Evolutionary conservation across 2,888 invertebrate genomes (phyloP).

Genomic region (Cacoxenus indagator): DNA sequence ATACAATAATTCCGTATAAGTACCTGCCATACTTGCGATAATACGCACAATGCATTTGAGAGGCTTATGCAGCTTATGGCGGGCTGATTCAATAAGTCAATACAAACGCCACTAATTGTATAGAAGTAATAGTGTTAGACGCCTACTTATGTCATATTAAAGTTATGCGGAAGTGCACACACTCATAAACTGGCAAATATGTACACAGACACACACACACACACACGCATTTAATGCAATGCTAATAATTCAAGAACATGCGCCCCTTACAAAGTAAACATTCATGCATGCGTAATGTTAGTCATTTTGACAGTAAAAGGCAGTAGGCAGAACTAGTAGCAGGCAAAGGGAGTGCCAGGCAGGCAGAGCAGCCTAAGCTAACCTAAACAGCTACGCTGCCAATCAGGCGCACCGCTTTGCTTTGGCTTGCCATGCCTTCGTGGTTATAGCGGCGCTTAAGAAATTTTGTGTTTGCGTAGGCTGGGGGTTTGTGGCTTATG

Average conservation of each 20-base stretch:
- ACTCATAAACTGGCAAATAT: not conserved
- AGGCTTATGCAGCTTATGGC: too few species aligned
- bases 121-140: too few species aligned
- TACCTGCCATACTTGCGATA: too few species aligned
- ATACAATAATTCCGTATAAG: too few species aligned
- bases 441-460: not conserved
- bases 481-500: constrained; percentile 2
- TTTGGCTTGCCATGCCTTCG: not conserved
- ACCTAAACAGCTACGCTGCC: too few species aligned
- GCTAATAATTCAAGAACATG: constrained; percentile 45
- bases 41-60: too few species aligned
- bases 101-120: too few species aligned
- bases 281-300: not conserved
- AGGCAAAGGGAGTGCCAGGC: not conserved
- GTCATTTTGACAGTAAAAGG: not conserved
- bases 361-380: not conserved
- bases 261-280: constrained; percentile 24
- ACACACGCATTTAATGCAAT: constrained; percentile 7
- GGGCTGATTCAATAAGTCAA: too few species aligned
- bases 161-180: not conserved
- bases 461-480: constrained; percentile 7
- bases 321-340: not conserved
- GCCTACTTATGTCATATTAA: too few species aligned
- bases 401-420: not conserved
- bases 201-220: not conserved